phyloP scores from a whole-genome alignment of 2,113 vertebrate genomes.

The Saguinus imperator region DNA sequence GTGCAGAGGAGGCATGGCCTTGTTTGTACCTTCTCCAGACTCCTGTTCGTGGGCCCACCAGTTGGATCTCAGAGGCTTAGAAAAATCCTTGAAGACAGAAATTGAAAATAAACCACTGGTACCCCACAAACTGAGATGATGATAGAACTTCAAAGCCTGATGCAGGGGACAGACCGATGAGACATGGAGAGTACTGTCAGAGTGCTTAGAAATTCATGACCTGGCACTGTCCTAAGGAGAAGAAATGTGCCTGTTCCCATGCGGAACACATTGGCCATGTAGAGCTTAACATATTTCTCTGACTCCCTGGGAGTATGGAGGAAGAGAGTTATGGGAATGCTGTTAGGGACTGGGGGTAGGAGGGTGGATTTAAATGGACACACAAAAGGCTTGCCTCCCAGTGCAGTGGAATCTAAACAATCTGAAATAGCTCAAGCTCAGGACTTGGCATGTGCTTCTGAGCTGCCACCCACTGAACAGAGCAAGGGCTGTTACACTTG shows the following conservation, averaged over 20 bases:
- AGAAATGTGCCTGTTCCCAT: slow-evolving; percentile 50
- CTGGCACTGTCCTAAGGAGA: slow-evolving; percentile 30
- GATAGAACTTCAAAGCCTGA: neutral
- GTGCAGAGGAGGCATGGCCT: neutral
- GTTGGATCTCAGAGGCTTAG: neutral
- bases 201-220: neutral
- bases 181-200: neutral
- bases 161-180: neutral
- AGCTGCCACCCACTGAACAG: slow-evolving; percentile 51
- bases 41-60: neutral
- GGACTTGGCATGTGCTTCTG: slow-evolving; percentile 53
- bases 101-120: neutral
- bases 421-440: slow-evolving; percentile 77
- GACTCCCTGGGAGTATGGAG: slow-evolving; percentile 72
- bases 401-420: slow-evolving; percentile 80
- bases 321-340: slow-evolving; percentile 2
- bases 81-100: neutral
- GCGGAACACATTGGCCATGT: neutral
- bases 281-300: slow-evolving; percentile 78
- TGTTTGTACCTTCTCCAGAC: neutral
- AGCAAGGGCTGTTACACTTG: neutral
- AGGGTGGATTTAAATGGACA: slow-evolving; percentile 62
- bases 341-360: neutral
- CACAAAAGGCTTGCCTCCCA: slow-evolving; percentile 77
- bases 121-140: neutral